phyloP scores from a whole-genome alignment of 2,113 vertebrate genomes.

The Erythrolamprus reginae region DNA sequence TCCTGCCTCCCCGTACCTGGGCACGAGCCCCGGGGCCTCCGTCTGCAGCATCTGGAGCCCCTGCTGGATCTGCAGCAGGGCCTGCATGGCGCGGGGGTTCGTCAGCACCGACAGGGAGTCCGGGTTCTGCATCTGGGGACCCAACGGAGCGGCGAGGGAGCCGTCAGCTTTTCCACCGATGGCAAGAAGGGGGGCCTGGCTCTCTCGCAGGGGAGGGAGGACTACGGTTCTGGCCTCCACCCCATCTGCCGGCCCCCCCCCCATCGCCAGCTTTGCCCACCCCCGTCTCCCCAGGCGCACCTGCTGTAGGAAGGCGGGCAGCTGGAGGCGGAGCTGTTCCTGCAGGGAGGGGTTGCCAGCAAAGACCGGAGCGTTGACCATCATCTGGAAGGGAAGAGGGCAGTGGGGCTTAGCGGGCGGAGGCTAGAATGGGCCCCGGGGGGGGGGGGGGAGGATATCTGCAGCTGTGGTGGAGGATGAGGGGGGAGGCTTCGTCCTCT shows the following conservation, averaged over 20 bases:
- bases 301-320: constrained; percentile 97
- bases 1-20: constrained; percentile 70
- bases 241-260: not conserved
- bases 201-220: no score
- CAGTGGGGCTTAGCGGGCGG: not conserved
- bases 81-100: constrained; percentile 97
- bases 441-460: no score
- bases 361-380: constrained; percentile 96
- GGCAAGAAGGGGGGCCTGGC: not conserved
- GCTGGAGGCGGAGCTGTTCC: constrained; percentile 93
- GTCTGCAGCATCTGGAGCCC: constrained; percentile 95
- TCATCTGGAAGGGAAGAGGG: constrained; percentile 76
- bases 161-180: fast-evolving
- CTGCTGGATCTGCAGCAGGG: constrained; percentile 97
- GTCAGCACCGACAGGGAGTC: constrained; percentile 94
- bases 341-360: constrained; percentile 96
- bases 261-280: no score
- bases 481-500: no score
- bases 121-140: constrained; percentile 93
- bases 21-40: constrained; percentile 93
- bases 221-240: not conserved
- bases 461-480: no score
- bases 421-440: no score
- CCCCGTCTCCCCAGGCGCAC: constrained; percentile 63
- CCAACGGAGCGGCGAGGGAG: not conserved